phyloP scores from a whole-genome alignment of 1,140 invertebrate species.

The Stegodyphus mimosarum region DNA sequence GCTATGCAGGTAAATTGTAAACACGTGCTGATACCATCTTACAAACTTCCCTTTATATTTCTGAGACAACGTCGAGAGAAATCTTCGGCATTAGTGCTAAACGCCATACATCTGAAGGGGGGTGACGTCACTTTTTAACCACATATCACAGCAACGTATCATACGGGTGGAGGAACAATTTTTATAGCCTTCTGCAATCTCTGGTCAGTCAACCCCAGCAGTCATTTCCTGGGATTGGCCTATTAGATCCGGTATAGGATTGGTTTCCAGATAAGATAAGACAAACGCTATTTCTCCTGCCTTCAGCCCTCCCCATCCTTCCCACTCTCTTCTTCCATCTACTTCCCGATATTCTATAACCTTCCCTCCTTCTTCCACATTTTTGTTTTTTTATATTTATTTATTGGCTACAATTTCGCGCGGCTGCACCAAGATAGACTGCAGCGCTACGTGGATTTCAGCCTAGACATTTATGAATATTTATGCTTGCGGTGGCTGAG shows the following conservation, averaged over 20 bases:
- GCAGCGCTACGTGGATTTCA: neutral
- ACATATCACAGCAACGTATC: constrained; percentile 6
- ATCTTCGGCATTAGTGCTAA: neutral
- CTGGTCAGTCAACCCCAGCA: constrained; percentile 38
- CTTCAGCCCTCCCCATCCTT: too few species aligned
- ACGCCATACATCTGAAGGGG: neutral
- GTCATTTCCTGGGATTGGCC: constrained; percentile 47
- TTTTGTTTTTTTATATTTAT: neutral
- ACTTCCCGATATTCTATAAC: too few species aligned
- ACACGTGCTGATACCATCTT: too few species aligned
- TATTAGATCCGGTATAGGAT: constrained; percentile 54
- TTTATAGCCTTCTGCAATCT: constrained; percentile 21
- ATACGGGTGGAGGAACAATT: constrained; percentile 22
- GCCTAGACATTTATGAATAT: constrained; percentile 40
- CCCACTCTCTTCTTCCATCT: too few species aligned
- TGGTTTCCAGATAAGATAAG: constrained; percentile 56
- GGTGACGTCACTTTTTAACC: constrained; percentile 23
- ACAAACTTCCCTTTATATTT: too few species aligned
- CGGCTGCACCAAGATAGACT: too few species aligned
- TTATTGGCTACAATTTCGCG: neutral
- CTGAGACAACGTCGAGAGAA: neutral
- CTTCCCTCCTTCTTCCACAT: neutral
- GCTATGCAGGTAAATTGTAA: too few species aligned
- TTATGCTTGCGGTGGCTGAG: constrained; percentile 1
- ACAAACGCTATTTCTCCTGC: neutral